phyloP scores from a whole-genome alignment of 1,140 invertebrate genomes.

The Thaumetopoea pityocampa region DNA sequence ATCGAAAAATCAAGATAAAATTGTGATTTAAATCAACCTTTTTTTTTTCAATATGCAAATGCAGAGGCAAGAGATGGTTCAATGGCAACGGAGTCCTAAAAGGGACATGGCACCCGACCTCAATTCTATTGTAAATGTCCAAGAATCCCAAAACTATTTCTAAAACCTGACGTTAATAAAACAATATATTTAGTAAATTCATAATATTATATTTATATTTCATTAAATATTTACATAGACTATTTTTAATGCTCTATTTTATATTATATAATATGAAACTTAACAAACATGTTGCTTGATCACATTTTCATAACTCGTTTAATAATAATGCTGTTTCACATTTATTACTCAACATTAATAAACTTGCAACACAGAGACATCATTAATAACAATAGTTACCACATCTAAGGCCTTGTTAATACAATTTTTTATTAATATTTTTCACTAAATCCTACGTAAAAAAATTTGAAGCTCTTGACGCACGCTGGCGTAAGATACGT shows the following conservation, averaged over 20 bases:
- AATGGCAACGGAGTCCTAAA: too few relatives aligned
- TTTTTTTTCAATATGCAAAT: too few relatives aligned
- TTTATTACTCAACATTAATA: constrained; percentile 39
- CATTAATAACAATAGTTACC: constrained; percentile 39
- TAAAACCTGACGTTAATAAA: constrained; percentile 20
- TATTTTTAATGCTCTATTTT: constrained; percentile 50
- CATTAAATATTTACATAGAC: constrained; percentile 70
- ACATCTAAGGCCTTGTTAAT: constrained; percentile 44
- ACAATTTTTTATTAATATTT: constrained; percentile 10
- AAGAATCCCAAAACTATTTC: too few relatives aligned
- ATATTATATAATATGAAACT: constrained; percentile 70
- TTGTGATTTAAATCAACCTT: too few relatives aligned
- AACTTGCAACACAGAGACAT: constrained; percentile 39
- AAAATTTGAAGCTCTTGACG: too few relatives aligned
- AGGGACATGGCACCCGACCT: too few relatives aligned
- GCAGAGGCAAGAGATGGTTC: too few relatives aligned
- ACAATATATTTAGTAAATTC: constrained; percentile 60
- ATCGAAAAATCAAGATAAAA: too few relatives aligned
- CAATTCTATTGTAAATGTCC: too few relatives aligned
- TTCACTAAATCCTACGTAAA: constrained; percentile 15
- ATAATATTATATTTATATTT: constrained; percentile 70
- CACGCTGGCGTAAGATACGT: too few relatives aligned
- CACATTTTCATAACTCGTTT: constrained; percentile 55
- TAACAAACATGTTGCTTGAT: constrained; percentile 59
- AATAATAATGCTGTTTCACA: constrained; percentile 18